Base-by-base conservation (phyloP, 2,797 vertebrate genomes). In the Pseudochirops cupreus region DNA sequence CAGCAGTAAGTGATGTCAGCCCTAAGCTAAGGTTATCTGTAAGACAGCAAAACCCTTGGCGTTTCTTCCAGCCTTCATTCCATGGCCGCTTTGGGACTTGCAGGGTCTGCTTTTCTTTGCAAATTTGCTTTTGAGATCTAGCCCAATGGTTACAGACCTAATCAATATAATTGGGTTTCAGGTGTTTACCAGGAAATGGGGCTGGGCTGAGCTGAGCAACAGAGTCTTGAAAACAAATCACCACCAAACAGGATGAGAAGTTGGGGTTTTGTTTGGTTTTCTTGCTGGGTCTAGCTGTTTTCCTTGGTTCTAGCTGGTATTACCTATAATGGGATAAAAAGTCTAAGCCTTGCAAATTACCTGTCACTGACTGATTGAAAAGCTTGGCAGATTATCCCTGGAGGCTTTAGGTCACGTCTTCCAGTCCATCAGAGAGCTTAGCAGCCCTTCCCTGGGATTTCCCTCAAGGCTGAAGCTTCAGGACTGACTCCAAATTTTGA, bases 341-440 rank as follows among this genome's bases (percentile, higher is more conserved):
- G 91, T 90, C 10, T 96, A 96, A 96, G 92, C 89, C 91, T 97
- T 53, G 89, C 21, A 91, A 95, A 97, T 94, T 93, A 95, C 89
- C 56, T 1, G 0, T 14, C 89, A 9, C 24, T 0, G 4, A 91
- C 91, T 94, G 56, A 95, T 0, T 96, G 90, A 56, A 93, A 97
- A 96, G 31, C 55, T 92, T 95, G 52, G 55, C 74, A 95, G 91
- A 95, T 94, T 46, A 87, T 87, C 74, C 74, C 24, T 46, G 39
- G 74, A 46, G 74, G 39, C 39, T 87, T 87, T 11, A 46, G 74
- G 74, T n/a, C 39, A 9, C 9, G 3, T 87, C 74, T 87, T 24
- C 21, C 74, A 50, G 74, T 46, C 74, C 39, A 50, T 87, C 74
- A 26, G 24, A 39, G 74, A 87, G 74, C 39, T 87, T 46, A 87